phyloP scores from a whole-genome alignment of 2,113 vertebrate genomes.

The Cebus imitator region DNA sequence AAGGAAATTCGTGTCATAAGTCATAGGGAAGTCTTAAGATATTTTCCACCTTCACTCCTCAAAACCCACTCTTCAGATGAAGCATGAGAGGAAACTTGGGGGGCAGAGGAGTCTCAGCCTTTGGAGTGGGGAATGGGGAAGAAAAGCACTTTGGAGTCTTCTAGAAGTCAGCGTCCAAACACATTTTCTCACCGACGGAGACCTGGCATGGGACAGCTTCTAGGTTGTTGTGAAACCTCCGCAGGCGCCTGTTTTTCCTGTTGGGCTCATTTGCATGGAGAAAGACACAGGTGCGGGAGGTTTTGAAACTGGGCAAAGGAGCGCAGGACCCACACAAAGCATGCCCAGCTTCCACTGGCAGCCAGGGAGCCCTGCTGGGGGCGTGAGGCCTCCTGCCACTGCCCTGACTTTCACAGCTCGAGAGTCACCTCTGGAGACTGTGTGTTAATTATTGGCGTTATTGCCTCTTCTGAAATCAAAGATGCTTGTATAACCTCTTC shows the following conservation, averaged over 20 bases:
- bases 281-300: background rate
- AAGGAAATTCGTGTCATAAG: background rate
- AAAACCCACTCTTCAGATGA: accelerated
- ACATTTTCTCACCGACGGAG: background rate
- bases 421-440: slow-evolving; percentile 47
- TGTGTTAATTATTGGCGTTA: slow-evolving; percentile 53
- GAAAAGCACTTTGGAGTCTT: background rate
- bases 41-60: accelerated
- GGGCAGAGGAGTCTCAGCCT: background rate
- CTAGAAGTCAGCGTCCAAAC: accelerated
- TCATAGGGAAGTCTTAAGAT: background rate
- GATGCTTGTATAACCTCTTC: slow-evolving; percentile 63
- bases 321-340: background rate
- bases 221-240: background rate
- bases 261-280: background rate
- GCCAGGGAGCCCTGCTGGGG: background rate
- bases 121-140: background rate
- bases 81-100: background rate
- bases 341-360: accelerated
- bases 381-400: background rate
- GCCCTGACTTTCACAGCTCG: background rate
- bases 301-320: slow-evolving; percentile 44
- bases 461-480: background rate
- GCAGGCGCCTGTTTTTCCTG: background rate
- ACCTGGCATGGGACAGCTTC: background rate